Evolutionary conservation across 2,113 vertebrate species (phyloP).

Genomic region (Ascaphus truei): DNA sequence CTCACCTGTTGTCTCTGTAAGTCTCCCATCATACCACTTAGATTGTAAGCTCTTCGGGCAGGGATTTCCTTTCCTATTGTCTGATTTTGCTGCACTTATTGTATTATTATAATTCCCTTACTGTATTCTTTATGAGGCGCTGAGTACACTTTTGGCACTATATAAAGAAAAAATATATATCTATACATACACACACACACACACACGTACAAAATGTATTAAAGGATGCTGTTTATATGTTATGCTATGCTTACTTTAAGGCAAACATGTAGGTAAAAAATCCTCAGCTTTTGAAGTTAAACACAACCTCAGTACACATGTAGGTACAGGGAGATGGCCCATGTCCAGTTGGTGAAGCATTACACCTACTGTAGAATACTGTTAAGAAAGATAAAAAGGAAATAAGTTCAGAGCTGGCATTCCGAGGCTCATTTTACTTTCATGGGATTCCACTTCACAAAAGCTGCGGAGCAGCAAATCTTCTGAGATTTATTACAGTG

Average conservation of each 20-base stretch:
- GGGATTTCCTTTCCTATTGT: too few species aligned
- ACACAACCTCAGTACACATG: not conserved
- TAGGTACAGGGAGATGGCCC: not conserved
- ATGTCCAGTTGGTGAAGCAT: not conserved
- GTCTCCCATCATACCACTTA: too few species aligned
- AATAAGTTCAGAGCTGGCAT: conserved; percentile 15
- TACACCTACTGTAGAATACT: conserved; percentile 4
- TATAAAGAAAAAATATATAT: too few species aligned
- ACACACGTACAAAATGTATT: not conserved
- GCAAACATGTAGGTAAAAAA: not conserved
- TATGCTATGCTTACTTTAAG: too few species aligned
- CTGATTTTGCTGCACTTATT: too few species aligned
- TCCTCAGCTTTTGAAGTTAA: not conserved
- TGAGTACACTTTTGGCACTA: too few species aligned
- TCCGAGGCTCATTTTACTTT: conserved; percentile 25
- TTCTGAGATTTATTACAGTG: conserved; percentile 29
- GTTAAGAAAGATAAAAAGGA: conserved; percentile 12
- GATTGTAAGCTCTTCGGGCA: too few species aligned
- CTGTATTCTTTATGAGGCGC: too few species aligned
- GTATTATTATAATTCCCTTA: too few species aligned
- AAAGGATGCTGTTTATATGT: too few species aligned
- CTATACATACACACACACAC: not conserved
- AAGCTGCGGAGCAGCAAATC: conserved; percentile 22
- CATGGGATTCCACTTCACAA: conserved; percentile 16
- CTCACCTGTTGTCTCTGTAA: too few species aligned